Percentiles rank a stretch among this genome's conserved stretches.
Evolutionary conservation across 2,888 invertebrate species (phyloP).

Genomic region (Drosophila prolongata): DNA sequence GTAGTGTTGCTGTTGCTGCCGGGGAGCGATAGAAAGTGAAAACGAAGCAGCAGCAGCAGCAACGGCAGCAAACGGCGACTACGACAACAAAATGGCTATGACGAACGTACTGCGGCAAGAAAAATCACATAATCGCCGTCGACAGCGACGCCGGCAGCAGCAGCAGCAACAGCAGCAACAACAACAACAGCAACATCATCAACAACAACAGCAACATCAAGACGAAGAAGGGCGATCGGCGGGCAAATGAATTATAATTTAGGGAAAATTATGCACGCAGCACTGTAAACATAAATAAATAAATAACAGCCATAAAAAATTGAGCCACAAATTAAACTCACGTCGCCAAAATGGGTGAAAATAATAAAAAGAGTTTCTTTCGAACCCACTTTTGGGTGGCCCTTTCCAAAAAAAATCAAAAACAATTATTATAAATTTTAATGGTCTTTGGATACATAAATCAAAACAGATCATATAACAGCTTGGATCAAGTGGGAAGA

Average conservation of each 20-base stretch:
- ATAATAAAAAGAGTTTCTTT: slow-evolving; percentile 54
- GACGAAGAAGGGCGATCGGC: slow-evolving; percentile 35
- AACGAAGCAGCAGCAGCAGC: slow-evolving; percentile 65
- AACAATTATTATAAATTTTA: slow-evolving; percentile 30
- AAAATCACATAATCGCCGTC: slow-evolving; percentile 74
- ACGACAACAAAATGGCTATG: slow-evolving; percentile 78
- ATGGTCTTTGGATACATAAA: slow-evolving; percentile 40
- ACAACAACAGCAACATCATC: slow-evolving; percentile 7
- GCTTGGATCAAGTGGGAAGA: neutral
- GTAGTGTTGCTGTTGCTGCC: slow-evolving; percentile 47
- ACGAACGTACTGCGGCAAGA: slow-evolving; percentile 66
- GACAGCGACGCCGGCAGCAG: slow-evolving; percentile 38
- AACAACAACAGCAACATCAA: slow-evolving; percentile 5
- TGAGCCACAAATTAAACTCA: slow-evolving; percentile 59
- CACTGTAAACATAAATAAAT: slow-evolving; percentile 66
- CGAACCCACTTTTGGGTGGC: slow-evolving; percentile 35
- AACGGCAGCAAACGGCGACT: slow-evolving; percentile 52
- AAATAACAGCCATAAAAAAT: slow-evolving; percentile 57
- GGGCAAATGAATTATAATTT: slow-evolving; percentile 70
- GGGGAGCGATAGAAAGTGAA: slow-evolving; percentile 76
- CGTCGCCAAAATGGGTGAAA: slow-evolving; percentile 41
- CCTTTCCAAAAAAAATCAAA: slow-evolving; percentile 36
- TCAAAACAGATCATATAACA: slow-evolving; percentile 26
- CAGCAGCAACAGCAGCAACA: slow-evolving; percentile 19
- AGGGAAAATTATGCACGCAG: slow-evolving; percentile 76